Conservation (phyloP, 2,113 vertebrate genomes). For the Mus musculus region DNA sequence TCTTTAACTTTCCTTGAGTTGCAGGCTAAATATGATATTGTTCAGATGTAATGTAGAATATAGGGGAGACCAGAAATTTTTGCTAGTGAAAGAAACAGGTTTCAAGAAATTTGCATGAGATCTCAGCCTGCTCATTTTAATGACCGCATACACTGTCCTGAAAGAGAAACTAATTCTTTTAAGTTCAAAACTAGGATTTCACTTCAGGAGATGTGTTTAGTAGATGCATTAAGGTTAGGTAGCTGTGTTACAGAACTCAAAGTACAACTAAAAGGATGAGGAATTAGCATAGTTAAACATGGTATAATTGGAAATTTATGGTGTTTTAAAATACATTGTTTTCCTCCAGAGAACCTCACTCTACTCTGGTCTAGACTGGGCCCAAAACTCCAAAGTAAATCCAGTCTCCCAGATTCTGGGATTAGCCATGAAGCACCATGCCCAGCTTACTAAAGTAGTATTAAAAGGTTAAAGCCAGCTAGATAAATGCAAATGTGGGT, state of each 20-base stretch:
- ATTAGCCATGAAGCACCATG: background rate
- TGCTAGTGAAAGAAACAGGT: background rate
- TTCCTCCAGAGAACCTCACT: background rate
- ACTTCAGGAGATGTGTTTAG: background rate
- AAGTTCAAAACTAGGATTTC: background rate
- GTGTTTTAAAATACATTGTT: background rate
- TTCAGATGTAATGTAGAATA: background rate
- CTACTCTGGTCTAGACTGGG: background rate
- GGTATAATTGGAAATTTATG: background rate
- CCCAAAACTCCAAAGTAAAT: background rate
- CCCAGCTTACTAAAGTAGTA: background rate
- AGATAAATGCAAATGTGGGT: background rate
- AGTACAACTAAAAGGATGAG: background rate
- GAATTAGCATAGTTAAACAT: background rate
- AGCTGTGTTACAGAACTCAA: background rate
- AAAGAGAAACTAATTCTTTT: background rate
- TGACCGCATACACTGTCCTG: background rate
- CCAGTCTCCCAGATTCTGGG: background rate
- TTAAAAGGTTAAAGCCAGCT: background rate
- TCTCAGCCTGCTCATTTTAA: background rate
- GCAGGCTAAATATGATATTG: constrained; percentile 29
- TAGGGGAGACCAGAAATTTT: background rate
- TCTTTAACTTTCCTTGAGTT: constrained; percentile 15
- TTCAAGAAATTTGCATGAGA: background rate
- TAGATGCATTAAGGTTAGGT: background rate